phyloP scores from a whole-genome alignment of 2,797 vertebrate species.

The Gallinago solitaria region DNA sequence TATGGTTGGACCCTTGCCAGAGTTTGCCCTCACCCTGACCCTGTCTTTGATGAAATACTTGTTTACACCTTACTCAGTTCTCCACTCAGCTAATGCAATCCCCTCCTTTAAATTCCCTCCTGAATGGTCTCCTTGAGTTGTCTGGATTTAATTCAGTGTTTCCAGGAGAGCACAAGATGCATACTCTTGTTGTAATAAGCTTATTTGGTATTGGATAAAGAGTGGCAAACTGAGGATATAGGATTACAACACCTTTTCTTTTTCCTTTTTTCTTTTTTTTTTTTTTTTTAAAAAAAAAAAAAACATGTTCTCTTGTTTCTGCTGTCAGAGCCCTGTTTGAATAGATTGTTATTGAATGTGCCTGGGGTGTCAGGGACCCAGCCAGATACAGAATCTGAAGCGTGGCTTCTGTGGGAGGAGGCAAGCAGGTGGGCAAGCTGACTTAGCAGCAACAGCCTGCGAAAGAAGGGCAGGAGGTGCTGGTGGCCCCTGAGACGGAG shows the following conservation, averaged over 20 bases:
- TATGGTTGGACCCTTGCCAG: slow-evolving; percentile 28
- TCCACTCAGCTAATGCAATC: background rate
- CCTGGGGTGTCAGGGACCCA: background rate
- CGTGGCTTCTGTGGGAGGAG: background rate
- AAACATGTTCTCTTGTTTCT: background rate
- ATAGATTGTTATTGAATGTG: background rate
- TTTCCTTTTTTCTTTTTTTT: too few species aligned
- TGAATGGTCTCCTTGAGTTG: slow-evolving; percentile 26
- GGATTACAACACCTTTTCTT: background rate
- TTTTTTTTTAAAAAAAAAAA: too few species aligned
- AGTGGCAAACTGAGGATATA: background rate
- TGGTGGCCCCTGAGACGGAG: background rate
- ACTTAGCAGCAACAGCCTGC: background rate
- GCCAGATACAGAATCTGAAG: background rate
- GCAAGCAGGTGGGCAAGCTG: background rate
- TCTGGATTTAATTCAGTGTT: slow-evolving; percentile 25
- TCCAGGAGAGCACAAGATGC: background rate
- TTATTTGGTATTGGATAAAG: background rate
- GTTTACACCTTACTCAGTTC: slow-evolving; percentile 35
- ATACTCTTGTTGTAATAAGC: background rate
- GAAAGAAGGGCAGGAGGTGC: background rate
- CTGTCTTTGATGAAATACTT: slow-evolving; percentile 59
- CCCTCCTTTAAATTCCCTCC: background rate
- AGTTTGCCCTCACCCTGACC: slow-evolving; percentile 8
- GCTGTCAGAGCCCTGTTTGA: background rate